Conservation (phyloP, 1,140 invertebrate genomes). For the Sitophilus oryzae region DNA sequence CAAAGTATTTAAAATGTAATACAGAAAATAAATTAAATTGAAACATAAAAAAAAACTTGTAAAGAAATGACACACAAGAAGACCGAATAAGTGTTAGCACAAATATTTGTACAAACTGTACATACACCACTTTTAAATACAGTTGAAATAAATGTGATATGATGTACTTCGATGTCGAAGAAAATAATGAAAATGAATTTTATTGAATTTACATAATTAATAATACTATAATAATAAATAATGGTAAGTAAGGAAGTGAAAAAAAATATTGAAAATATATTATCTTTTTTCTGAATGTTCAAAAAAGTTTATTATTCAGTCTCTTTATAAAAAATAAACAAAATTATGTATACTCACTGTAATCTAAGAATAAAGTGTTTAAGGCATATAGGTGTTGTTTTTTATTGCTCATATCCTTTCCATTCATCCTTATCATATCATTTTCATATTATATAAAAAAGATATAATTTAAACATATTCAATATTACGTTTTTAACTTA, state of each 20-base stretch:
- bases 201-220: slow-evolving; percentile 15
- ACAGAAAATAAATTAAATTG: too few species aligned
- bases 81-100: slow-evolving; percentile 2
- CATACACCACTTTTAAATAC: not conserved
- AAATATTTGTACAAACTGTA: slow-evolving; percentile 1
- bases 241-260: not conserved
- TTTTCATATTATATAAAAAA: too few species aligned
- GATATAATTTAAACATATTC: too few species aligned
- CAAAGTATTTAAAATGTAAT: too few species aligned
- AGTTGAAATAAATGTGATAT: slow-evolving; percentile 6
- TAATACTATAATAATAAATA: slow-evolving; percentile 4
- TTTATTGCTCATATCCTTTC: not conserved
- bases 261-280: not conserved
- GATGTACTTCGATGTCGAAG: slow-evolving; percentile 16
- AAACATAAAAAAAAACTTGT: too few species aligned
- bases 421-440: too few species aligned
- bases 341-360: slow-evolving; percentile 21
- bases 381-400: not conserved
- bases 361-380: slow-evolving; percentile 18
- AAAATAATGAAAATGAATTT: slow-evolving; percentile 9
- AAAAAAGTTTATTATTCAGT: slow-evolving; percentile 13
- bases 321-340: slow-evolving; percentile 19
- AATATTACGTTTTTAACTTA: too few species aligned
- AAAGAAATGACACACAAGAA: too few species aligned
- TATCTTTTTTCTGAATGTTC: slow-evolving; percentile 17